Evolutionary conservation across 1,140 invertebrate species (phyloP).

Genomic region (Drosophila funebris): DNA sequence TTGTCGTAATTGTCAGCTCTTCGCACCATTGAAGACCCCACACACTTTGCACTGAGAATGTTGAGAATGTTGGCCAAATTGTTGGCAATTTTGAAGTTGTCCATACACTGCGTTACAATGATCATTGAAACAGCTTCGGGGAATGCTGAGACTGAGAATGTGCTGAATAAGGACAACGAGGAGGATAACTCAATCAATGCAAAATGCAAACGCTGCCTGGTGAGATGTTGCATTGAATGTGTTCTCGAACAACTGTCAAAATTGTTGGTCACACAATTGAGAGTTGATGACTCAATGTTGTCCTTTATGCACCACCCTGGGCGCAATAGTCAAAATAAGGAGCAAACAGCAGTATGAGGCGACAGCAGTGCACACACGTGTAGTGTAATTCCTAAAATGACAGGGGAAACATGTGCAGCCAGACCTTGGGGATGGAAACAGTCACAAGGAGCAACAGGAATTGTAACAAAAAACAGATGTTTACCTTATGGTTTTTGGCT

Average conservation of each 20-base stretch:
- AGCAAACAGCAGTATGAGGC: background rate
- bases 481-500: slow-evolving; percentile 40
- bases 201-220: slow-evolving; percentile 49
- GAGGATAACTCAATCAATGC: slow-evolving; percentile 72
- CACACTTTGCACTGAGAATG: slow-evolving; percentile 21
- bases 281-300: slow-evolving; percentile 65
- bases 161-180: slow-evolving; percentile 21
- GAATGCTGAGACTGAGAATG: slow-evolving; percentile 24
- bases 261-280: slow-evolving; percentile 38
- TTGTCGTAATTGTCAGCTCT: slow-evolving; percentile 18
- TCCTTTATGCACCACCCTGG: slow-evolving; percentile 48
- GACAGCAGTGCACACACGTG: slow-evolving; percentile 46
- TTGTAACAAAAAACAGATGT: slow-evolving; percentile 53
- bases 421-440: slow-evolving; percentile 18
- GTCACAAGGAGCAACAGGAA: slow-evolving; percentile 1
- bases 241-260: slow-evolving; percentile 54
- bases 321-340: slow-evolving; percentile 59
- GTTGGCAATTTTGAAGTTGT: slow-evolving; percentile 29
- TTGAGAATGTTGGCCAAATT: slow-evolving; percentile 16
- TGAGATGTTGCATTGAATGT: slow-evolving; percentile 32
- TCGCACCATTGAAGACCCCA: slow-evolving; percentile 11
- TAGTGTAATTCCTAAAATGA: slow-evolving; percentile 12
- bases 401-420: slow-evolving; percentile 60
- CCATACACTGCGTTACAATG: slow-evolving; percentile 6
- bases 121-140: slow-evolving; percentile 22